Conservation (phyloP, 1,140 invertebrate species). For the Berghia stephanieae region DNA sequence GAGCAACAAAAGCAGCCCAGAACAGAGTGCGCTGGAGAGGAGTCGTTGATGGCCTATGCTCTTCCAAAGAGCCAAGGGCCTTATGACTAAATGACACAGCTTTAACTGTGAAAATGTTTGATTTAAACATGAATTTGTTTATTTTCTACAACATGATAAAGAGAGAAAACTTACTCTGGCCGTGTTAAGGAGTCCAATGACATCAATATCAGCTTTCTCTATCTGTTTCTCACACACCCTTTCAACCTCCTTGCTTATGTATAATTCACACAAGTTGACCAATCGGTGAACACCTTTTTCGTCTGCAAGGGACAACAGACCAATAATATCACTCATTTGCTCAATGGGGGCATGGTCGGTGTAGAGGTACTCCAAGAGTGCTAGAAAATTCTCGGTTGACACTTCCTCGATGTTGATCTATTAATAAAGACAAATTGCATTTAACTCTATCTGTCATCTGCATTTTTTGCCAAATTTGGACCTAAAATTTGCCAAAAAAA, state of each 20-base stretch:
- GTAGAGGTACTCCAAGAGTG: conserved; percentile 60
- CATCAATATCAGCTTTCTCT: conserved; percentile 58
- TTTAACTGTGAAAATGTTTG: no score
- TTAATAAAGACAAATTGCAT: no score
- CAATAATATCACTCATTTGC: conserved; percentile 49
- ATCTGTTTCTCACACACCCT: conserved; percentile 50
- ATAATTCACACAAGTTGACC: conserved; percentile 59
- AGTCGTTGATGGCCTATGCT: no score
- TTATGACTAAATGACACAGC: no score
- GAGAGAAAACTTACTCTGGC: conserved; percentile 49
- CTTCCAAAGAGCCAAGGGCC: no score
- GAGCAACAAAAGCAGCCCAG: no score
- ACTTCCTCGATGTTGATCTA: conserved; percentile 49
- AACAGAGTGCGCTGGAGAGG: no score
- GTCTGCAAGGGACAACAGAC: conserved; percentile 53
- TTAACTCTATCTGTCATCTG: no score
- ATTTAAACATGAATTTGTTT: no score
- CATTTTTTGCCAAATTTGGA: no score
- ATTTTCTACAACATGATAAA: conserved; percentile 54
- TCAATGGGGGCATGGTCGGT: conserved; percentile 62
- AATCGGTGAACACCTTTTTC: conserved; percentile 55
- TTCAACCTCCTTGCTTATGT: conserved; percentile 62
- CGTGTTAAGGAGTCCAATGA: conserved; percentile 55
- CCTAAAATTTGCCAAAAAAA: no score
- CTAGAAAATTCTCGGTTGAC: conserved; percentile 50